phyloP scores from a whole-genome alignment of 2,888 invertebrate species.

The Drosophila percnosoma region DNA sequence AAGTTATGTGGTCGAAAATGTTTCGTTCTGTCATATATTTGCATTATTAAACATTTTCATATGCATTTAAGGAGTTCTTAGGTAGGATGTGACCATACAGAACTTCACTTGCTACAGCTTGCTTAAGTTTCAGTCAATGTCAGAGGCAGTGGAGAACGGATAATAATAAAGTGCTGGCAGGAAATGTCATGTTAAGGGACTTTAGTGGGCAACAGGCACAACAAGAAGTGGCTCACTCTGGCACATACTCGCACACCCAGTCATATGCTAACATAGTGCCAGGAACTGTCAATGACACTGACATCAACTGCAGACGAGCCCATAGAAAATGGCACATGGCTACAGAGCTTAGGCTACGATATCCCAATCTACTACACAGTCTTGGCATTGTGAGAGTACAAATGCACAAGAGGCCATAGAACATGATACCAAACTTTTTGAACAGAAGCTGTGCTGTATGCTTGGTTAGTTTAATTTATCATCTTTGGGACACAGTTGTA shows the following conservation, averaged over 20 bases:
- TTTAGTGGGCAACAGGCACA: slow-evolving; percentile 33
- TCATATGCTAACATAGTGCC: slow-evolving; percentile 57
- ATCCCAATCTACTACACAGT: slow-evolving; percentile 25
- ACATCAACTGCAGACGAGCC: slow-evolving; percentile 76
- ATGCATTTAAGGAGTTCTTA: not conserved
- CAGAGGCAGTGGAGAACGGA: slow-evolving; percentile 40
- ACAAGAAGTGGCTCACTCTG: slow-evolving; percentile 20
- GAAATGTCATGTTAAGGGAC: slow-evolving; percentile 16
- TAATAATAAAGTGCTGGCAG: slow-evolving; percentile 65
- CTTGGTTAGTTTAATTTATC: not conserved
- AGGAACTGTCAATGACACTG: slow-evolving; percentile 75
- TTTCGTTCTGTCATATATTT: not conserved
- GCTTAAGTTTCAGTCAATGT: slow-evolving; percentile 46
- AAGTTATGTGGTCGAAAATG: not conserved
- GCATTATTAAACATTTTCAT: not conserved
- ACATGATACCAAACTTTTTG: slow-evolving; percentile 5
- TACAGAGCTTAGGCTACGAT: slow-evolving; percentile 37
- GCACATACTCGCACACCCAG: not conserved
- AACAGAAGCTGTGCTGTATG: slow-evolving; percentile 2
- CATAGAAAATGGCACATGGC: slow-evolving; percentile 55
- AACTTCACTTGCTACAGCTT: slow-evolving; percentile 52
- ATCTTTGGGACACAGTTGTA: not conserved
- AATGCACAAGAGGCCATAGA: slow-evolving; percentile 10
- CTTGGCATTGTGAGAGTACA: slow-evolving; percentile 47
- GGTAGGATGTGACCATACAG: slow-evolving; percentile 9